Evolutionary conservation across 2,888 invertebrate genomes (phyloP).

Genomic region (Drosophila maculinotata): DNA sequence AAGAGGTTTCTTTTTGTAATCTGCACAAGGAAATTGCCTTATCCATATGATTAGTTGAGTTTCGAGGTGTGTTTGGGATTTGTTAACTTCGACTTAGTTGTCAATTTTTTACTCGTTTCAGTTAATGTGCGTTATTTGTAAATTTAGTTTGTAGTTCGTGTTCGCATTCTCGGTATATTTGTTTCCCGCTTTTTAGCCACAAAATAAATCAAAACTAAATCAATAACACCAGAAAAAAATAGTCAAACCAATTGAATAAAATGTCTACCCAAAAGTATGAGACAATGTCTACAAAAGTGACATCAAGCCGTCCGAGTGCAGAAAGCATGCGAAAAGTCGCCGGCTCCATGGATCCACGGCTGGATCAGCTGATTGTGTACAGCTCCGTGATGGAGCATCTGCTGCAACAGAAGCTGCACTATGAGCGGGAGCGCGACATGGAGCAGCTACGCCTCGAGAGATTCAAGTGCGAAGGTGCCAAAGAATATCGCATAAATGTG

Average conservation of each 20-base stretch:
- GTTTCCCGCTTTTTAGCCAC: conserved; percentile 2
- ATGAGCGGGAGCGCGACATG: conserved; percentile 44
- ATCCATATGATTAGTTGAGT: conserved; percentile 19
- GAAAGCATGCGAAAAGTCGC: conserved; percentile 20
- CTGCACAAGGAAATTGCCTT: background rate
- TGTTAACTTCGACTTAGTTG: background rate
- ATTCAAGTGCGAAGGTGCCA: conserved; percentile 48
- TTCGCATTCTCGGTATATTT: conserved; percentile 13
- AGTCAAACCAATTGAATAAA: background rate
- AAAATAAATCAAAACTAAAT: conserved; percentile 1
- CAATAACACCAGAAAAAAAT: background rate
- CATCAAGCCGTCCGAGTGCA: conserved; percentile 1
- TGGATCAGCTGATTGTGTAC: conserved; percentile 61
- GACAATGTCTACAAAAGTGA: conserved; percentile 14
- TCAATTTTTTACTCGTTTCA: background rate
- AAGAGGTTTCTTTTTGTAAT: background rate
- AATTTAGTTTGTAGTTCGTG: conserved; percentile 21
- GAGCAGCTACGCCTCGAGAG: conserved; percentile 49
- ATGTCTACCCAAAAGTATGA: conserved; percentile 7
- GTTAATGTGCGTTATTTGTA: background rate
- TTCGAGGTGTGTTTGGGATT: background rate
- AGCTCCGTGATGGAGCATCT: conserved; percentile 55
- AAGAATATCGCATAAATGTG: conserved; percentile 27
- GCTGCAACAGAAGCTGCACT: conserved; percentile 55
- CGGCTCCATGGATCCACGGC: conserved; percentile 38